A percentile compares a stretch with the other conserved stretches of the same genome.
These are phyloP conservation scores for Butastur rufipennis DNA, from an alignment of 2,113 vertebrate species.

Conservation along the genomic window DNA sequence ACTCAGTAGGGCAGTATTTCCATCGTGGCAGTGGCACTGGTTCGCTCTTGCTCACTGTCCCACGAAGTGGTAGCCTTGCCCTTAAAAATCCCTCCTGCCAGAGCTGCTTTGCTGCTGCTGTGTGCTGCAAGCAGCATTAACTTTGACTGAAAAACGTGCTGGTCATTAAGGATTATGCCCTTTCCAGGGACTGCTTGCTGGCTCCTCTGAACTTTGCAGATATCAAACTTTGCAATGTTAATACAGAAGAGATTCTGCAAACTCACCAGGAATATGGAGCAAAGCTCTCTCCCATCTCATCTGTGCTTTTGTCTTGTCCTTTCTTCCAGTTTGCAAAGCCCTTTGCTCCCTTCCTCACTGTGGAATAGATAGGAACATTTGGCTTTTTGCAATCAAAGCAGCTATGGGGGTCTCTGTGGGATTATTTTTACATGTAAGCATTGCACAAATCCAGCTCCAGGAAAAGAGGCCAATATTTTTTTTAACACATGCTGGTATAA, in stretches of 20 bases:
- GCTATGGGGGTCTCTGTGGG: slow-evolving; percentile 16
- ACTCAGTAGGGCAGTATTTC: neutral
- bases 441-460: slow-evolving; percentile 27
- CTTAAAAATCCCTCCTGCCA: neutral
- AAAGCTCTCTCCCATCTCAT: neutral
- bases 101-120: neutral
- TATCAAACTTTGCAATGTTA: neutral
- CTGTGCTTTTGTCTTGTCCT: slow-evolving; percentile 5
- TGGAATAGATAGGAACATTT: neutral
- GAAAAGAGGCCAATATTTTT: slow-evolving; percentile 48
- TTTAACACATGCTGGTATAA: slow-evolving; percentile 59
- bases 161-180: neutral
- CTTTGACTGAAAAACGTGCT: neutral
- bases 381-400: slow-evolving; percentile 47
- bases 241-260: neutral
- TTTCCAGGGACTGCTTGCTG: neutral
- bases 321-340: slow-evolving; percentile 15
- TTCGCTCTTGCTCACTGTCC: neutral
- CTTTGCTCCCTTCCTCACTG: neutral
- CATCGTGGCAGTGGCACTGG: neutral
- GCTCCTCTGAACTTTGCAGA: neutral
- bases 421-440: slow-evolving; percentile 46
- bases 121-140: neutral
- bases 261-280: slow-evolving; percentile 5
- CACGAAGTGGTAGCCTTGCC: neutral